Evolutionary conservation across 2,888 invertebrate genomes (phyloP).

Genomic region (Emmelina monodactyla): DNA sequence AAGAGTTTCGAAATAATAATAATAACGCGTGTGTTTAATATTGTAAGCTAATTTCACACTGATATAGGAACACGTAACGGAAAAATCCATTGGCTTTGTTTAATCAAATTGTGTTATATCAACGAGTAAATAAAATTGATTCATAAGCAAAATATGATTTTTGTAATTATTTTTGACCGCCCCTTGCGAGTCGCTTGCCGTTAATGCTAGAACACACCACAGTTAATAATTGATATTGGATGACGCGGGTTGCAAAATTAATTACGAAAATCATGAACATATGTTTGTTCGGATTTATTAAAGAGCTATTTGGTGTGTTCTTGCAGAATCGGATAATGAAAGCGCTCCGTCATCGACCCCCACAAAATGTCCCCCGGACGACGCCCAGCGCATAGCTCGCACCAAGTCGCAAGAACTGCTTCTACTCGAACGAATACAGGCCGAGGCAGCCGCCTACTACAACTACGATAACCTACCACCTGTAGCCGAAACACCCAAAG

Average conservation of each 20-base stretch:
- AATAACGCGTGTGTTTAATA: conserved; percentile 49
- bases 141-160: conserved; percentile 55
- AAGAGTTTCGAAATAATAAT: conserved; percentile 50
- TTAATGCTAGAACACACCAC: conserved; percentile 50
- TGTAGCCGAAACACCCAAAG: conserved; percentile 20
- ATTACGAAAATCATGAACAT: conserved; percentile 56
- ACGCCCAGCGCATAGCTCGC: conserved; percentile 30
- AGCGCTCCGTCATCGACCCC: conserved; percentile 72
- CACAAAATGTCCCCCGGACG: conserved; percentile 45
- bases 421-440: conserved; percentile 73
- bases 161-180: conserved; percentile 64
- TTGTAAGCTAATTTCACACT: conserved; percentile 48
- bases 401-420: conserved; percentile 75
- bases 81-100: conserved; percentile 55
- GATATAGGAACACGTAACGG: conserved; percentile 47
- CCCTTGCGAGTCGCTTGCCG: conserved; percentile 48
- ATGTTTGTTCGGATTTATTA: conserved; percentile 23
- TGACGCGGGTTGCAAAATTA: conserved; percentile 54
- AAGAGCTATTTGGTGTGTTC: conserved; percentile 66
- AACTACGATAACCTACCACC: conserved; percentile 60
- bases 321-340: conserved; percentile 83
- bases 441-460: conserved; percentile 76
- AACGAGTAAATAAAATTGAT: conserved; percentile 63
- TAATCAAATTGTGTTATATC: conserved; percentile 61
- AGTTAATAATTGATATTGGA: conserved; percentile 30